Evolutionary conservation across 1,140 invertebrate genomes (phyloP).

Genomic region (Bemisia tabaci): DNA sequence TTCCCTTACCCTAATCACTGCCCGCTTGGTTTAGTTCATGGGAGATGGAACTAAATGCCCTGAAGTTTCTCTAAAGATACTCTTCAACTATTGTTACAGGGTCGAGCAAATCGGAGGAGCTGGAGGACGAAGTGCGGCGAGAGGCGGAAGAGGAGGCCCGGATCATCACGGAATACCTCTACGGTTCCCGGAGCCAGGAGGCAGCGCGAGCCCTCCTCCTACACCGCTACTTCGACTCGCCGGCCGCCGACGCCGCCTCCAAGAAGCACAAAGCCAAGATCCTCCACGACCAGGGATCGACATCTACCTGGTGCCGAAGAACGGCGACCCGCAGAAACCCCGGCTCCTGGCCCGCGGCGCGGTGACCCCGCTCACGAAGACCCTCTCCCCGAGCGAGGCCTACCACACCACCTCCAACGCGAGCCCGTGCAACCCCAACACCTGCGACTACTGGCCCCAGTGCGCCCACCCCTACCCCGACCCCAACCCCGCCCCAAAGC

Average conservation of each 20-base stretch:
- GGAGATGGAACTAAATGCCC: no score
- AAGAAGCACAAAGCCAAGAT: slow-evolving; percentile 19
- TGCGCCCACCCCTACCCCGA: slow-evolving; percentile 38
- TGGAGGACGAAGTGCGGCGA: slow-evolving; percentile 34
- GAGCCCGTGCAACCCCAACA: slow-evolving; percentile 36
- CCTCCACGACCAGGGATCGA: slow-evolving; percentile 21
- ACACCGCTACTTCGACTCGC: slow-evolving; percentile 31
- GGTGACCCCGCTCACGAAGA: slow-evolving; percentile 30
- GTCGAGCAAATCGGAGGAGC: slow-evolving; percentile 13
- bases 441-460: slow-evolving; percentile 42
- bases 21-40: no score
- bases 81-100: slow-evolving; percentile 3
- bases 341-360: slow-evolving; percentile 34
- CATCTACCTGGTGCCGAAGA: slow-evolving; percentile 7
- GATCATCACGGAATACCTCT: slow-evolving; percentile 39
- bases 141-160: slow-evolving; percentile 34
- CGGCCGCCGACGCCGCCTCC: slow-evolving; percentile 29
- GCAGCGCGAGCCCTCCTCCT: slow-evolving; percentile 34
- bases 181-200: slow-evolving; percentile 37
- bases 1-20: no score
- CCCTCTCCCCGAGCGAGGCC: background rate
- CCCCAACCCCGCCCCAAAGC: no score
- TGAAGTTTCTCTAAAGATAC: no score
- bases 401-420: slow-evolving; percentile 7
- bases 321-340: slow-evolving; percentile 16